phyloP scores from a whole-genome alignment of 1,140 invertebrate genomes.

The Drosophila leontia region DNA sequence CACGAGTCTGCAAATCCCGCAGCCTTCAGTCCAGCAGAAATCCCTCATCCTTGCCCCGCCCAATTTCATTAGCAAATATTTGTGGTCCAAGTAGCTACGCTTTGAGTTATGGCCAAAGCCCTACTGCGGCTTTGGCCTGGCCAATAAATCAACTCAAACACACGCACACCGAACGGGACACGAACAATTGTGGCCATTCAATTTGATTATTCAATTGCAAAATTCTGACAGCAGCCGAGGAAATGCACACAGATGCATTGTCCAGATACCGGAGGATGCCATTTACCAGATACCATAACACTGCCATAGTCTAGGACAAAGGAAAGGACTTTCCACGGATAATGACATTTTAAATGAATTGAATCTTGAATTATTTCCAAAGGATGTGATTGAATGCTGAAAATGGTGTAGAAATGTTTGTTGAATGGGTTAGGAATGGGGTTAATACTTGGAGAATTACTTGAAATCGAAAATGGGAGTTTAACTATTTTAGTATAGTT shows the following conservation, averaged over 20 bases:
- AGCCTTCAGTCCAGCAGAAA: background rate
- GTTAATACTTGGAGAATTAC: background rate
- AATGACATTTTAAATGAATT: constrained; percentile 74
- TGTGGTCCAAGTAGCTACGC: constrained; percentile 50
- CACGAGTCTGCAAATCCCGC: constrained; percentile 12
- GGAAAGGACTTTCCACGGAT: constrained; percentile 35
- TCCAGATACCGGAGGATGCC: constrained; percentile 46
- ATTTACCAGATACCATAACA: constrained; percentile 20
- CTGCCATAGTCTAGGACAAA: background rate
- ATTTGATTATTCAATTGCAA: constrained; percentile 78
- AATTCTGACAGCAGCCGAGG: constrained; percentile 67
- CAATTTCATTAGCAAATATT: constrained; percentile 79
- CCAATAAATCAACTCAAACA: constrained; percentile 68
- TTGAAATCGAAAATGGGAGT: no score
- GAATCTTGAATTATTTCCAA: constrained; percentile 46
- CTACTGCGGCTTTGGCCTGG: constrained; percentile 34
- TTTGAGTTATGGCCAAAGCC: constrained; percentile 66
- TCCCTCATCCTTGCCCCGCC: constrained; percentile 4
- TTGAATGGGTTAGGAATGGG: background rate
- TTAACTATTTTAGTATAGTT: no score
- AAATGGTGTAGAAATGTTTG: background rate
- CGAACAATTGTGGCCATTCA: constrained; percentile 57
- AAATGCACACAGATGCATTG: constrained; percentile 68
- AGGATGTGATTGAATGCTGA: background rate
- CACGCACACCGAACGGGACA: constrained; percentile 14